Percentiles rank a stretch among this genome's conserved stretches.
phyloP scores from a whole-genome alignment of 2,888 invertebrate genomes.

The Polietes domitor region DNA sequence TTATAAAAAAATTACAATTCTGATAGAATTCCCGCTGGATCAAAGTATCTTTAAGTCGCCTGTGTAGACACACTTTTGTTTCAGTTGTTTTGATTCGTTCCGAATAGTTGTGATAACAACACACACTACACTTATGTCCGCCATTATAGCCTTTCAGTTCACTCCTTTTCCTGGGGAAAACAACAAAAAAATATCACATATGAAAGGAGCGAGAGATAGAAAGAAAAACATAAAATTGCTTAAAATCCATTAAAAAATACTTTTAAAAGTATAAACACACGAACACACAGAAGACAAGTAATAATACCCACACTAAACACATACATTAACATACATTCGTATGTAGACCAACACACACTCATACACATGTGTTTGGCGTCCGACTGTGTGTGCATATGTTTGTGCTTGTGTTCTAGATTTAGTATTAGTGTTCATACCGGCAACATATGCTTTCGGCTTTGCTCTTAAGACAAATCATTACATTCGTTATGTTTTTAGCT shows the following conservation, averaged over 20 bases:
- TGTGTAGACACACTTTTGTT: too few species aligned
- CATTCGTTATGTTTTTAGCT: constrained; percentile 65
- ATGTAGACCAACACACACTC: constrained; percentile 34
- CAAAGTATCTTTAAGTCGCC: too few species aligned
- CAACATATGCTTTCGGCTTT: constrained; percentile 51
- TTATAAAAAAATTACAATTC: too few species aligned
- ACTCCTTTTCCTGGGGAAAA: constrained; percentile 3
- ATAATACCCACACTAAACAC: constrained; percentile 8
- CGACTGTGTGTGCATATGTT: not conserved
- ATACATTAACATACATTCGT: constrained; percentile 53
- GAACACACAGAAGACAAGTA: not conserved
- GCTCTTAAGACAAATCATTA: constrained; percentile 65
- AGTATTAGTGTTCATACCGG: not conserved
- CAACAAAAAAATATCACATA: not conserved
- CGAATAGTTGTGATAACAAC: too few species aligned
- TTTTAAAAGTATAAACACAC: constrained; percentile 61
- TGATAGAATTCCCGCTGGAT: too few species aligned
- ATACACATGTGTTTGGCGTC: not conserved
- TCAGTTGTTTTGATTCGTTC: too few species aligned
- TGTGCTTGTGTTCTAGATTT: not conserved
- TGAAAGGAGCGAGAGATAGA: not conserved
- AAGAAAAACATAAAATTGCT: constrained; percentile 50
- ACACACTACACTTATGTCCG: too few species aligned
- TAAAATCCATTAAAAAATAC: constrained; percentile 67
- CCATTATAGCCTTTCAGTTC: too few species aligned